phyloP scores from a whole-genome alignment of 92 coral and sea anemone genomes.

The Hydrozoanthus gracilis region DNA sequence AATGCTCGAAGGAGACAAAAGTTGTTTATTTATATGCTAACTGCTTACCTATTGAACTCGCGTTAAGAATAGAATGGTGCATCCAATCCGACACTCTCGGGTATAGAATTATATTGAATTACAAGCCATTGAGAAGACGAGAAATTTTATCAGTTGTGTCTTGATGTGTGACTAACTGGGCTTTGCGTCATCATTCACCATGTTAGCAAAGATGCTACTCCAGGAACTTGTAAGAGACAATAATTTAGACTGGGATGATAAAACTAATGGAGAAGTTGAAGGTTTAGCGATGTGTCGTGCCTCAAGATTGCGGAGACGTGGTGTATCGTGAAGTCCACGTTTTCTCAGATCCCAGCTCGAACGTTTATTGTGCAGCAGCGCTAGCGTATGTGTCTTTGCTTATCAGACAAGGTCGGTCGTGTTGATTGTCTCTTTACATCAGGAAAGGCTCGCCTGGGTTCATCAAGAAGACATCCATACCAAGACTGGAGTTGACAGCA shows the following conservation, averaged over 20 bases:
- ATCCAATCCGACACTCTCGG: constrained; percentile 63
- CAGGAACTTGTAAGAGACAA: constrained; percentile 64
- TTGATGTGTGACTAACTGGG: constrained; percentile 69
- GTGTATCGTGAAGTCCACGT: constrained; percentile 58
- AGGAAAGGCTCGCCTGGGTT: constrained; percentile 52
- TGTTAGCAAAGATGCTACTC: constrained; percentile 62
- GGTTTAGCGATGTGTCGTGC: constrained; percentile 63
- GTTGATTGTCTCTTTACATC: constrained; percentile 48
- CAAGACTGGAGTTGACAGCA: constrained; percentile 52
- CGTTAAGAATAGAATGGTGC: constrained; percentile 70
- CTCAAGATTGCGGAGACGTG: constrained; percentile 62
- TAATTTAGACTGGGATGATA: constrained; percentile 74
- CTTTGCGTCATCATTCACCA: constrained; percentile 58
- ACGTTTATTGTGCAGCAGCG: constrained; percentile 55
- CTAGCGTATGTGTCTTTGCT: constrained; percentile 29
- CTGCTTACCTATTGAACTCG: constrained; percentile 60
- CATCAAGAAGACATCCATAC: constrained; percentile 51
- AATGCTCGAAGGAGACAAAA: constrained; percentile 59
- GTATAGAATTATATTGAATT: constrained; percentile 49
- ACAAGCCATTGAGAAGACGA: constrained; percentile 71
- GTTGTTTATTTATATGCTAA: constrained; percentile 37
- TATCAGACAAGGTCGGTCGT: constrained; percentile 29
- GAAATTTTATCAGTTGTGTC: constrained; percentile 69
- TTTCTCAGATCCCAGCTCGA: constrained; percentile 53
- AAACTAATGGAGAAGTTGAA: constrained; percentile 53